A percentile compares a stretch with the other conserved stretches of the same genome.
Evolutionary conservation across 2,888 invertebrate genomes (phyloP).

Genomic region (Philaethria dido): DNA sequence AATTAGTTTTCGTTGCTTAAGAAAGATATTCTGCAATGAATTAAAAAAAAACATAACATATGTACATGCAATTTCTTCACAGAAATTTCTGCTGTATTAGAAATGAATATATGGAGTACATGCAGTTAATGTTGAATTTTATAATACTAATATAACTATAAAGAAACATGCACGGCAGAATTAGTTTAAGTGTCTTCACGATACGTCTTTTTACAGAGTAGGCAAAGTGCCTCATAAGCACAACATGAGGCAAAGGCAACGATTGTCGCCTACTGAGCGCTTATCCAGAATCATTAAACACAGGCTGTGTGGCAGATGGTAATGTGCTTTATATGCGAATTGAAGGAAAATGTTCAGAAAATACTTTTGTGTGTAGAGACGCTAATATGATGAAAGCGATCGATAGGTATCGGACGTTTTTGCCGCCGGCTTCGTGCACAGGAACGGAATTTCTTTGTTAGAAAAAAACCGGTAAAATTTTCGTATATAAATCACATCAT

Average conservation of each 20-base stretch:
- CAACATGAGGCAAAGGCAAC: constrained; percentile 37
- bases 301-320: not conserved
- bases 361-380: not conserved
- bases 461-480: not conserved
- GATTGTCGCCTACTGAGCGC: constrained; percentile 33
- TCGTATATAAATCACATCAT: not conserved
- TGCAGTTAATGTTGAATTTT: too few species aligned
- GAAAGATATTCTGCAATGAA: too few species aligned
- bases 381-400: not conserved
- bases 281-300: constrained; percentile 19
- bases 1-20: too few species aligned
- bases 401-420: constrained; percentile 2
- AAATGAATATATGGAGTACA: too few species aligned
- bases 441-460: not conserved
- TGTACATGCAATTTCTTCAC: too few species aligned
- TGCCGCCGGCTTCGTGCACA: not conserved
- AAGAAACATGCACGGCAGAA: not conserved
- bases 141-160: too few species aligned
- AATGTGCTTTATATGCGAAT: not conserved
- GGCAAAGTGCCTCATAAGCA: constrained; percentile 45
- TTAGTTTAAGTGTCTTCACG: constrained; percentile 41
- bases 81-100: not conserved
- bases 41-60: too few species aligned
- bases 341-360: not conserved
- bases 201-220: constrained; percentile 45